Conservation (phyloP, 2,113 vertebrate species). For the Microtus ochrogaster region DNA sequence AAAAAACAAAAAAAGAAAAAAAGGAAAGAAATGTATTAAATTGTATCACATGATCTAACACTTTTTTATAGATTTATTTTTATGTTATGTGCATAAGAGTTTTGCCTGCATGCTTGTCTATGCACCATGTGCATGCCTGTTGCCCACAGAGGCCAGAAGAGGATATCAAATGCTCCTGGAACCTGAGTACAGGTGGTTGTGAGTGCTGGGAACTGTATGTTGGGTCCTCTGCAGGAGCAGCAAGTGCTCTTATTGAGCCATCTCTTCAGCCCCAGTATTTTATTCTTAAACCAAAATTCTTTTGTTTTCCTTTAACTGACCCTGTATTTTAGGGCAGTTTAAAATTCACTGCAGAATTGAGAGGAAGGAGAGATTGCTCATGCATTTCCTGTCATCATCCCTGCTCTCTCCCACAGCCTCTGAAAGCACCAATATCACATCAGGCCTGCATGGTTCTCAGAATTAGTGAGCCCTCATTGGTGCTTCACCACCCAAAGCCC, state of each 20-base stretch:
- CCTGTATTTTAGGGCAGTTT: slow-evolving; percentile 1
- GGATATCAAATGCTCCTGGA: too few species aligned
- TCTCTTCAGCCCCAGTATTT: neutral
- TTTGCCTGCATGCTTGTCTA: neutral
- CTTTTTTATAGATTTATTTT: neutral
- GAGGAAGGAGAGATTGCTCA: neutral
- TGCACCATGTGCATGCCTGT: neutral
- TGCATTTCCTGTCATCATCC: neutral
- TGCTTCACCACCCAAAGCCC: neutral
- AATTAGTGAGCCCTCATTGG: neutral
- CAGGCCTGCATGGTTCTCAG: neutral
- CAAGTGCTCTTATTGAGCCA: neutral
- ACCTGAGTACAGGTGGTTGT: neutral
- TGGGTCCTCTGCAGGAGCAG: neutral
- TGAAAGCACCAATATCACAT: neutral
- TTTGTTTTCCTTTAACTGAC: neutral
- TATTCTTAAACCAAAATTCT: neutral
- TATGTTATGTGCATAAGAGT: neutral
- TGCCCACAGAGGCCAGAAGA: neutral
- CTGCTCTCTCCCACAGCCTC: too few species aligned
- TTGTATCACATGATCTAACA: slow-evolving; percentile 14
- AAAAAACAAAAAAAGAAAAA: too few species aligned
- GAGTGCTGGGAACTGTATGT: neutral
- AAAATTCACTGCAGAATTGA: slow-evolving; percentile 25
- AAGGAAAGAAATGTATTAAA: neutral